A percentile compares a stretch with the other conserved stretches of the same genome.
phyloP scores from a whole-genome alignment of 2,797 vertebrate genomes.

The Enteromius argenteus region DNA sequence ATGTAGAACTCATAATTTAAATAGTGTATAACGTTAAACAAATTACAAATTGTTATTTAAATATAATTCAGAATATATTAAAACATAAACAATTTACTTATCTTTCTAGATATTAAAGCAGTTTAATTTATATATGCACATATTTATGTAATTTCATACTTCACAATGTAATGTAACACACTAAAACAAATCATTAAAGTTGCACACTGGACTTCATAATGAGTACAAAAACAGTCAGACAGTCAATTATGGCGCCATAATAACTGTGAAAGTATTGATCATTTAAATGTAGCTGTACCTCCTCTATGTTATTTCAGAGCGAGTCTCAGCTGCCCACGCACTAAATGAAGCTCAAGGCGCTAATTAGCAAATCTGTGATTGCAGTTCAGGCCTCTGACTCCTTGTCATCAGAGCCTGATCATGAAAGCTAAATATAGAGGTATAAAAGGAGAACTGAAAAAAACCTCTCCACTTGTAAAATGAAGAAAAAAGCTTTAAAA shows the following conservation, averaged over 20 bases:
- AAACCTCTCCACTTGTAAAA: conserved; percentile 6
- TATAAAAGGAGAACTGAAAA: conserved; percentile 1
- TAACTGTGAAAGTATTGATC: conserved; percentile 25
- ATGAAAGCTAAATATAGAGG: conserved; percentile 44
- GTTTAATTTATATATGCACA: background rate
- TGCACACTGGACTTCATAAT: conserved; percentile 3
- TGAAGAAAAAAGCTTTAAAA: background rate
- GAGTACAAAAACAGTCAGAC: background rate
- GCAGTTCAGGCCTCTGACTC: conserved; percentile 37
- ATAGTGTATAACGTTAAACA: background rate
- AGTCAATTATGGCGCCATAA: conserved; percentile 24
- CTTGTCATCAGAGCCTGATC: conserved; percentile 25
- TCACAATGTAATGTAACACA: background rate
- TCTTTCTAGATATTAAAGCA: background rate
- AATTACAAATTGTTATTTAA: background rate
- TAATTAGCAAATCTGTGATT: conserved; percentile 61
- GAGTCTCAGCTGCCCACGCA: conserved; percentile 49
- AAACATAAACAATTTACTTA: background rate
- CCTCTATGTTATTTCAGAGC: conserved; percentile 9
- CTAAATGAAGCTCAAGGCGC: conserved; percentile 44
- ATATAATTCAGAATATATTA: background rate
- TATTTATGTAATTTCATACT: background rate
- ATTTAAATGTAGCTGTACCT: conserved; percentile 24
- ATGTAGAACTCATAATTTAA: background rate
- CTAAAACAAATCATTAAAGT: background rate